Percentiles rank a stretch among this genome's conserved stretches.
Evolutionary conservation across 1,140 invertebrate genomes (phyloP).

Genomic region (Macrobrachium rosenbergii): DNA sequence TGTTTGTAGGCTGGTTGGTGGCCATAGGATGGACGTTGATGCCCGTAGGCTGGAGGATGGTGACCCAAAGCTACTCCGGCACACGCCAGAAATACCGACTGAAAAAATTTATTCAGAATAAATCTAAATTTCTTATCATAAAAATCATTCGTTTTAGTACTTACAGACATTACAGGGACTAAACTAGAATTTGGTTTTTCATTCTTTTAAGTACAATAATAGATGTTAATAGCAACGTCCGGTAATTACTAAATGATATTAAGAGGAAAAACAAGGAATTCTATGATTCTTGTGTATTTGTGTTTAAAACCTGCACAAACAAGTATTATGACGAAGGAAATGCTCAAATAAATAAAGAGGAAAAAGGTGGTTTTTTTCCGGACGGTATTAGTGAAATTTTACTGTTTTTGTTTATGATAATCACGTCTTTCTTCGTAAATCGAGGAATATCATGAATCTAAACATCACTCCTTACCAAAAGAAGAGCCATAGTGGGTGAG

Average conservation of each 20-base stretch:
- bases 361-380: too few species aligned
- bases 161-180: neutral
- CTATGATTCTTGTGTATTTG: too few species aligned
- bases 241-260: too few species aligned
- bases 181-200: neutral
- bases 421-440: neutral
- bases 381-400: too few species aligned
- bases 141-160: neutral
- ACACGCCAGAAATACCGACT: slow-evolving; percentile 58
- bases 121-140: neutral
- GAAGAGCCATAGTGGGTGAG: neutral
- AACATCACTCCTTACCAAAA: neutral
- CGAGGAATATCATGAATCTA: neutral
- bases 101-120: neutral
- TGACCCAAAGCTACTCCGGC: slow-evolving; percentile 26
- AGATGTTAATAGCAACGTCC: too few species aligned
- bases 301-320: too few species aligned
- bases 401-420: neutral
- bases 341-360: too few species aligned
- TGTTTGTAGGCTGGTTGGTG: slow-evolving; percentile 42
- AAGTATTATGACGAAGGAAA: too few species aligned
- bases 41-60: slow-evolving; percentile 33
- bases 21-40: slow-evolving; percentile 32
- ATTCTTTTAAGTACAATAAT: too few species aligned
- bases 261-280: too few species aligned